phyloP scores from a whole-genome alignment of 2,888 invertebrate species.

The Lucinisca nassula region DNA sequence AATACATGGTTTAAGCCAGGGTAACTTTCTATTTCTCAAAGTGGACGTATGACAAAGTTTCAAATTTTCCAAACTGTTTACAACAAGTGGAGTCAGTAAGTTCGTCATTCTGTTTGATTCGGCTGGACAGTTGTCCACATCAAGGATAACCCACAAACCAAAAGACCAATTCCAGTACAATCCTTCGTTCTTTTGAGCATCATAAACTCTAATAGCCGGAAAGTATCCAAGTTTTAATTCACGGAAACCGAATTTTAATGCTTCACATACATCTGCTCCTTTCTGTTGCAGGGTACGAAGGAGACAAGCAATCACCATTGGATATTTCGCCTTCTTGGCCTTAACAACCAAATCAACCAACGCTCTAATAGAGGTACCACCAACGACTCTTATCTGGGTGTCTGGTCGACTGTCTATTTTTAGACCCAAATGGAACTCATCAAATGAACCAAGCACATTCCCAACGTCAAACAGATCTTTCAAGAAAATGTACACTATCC shows the following conservation, averaged over 20 bases:
- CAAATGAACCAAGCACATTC: conserved; percentile 9
- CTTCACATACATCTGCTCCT: background rate
- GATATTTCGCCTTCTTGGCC: conserved; percentile 1
- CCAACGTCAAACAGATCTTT: conserved; percentile 6
- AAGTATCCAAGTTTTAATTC: conserved; percentile 7
- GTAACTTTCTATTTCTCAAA: background rate
- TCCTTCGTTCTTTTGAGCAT: conserved; percentile 4
- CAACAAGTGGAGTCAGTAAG: conserved; percentile 6
- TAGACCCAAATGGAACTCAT: background rate
- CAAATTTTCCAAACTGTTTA: background rate
- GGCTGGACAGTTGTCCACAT: conserved; percentile 4
- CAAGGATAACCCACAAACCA: conserved; percentile 8
- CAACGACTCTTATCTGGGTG: background rate
- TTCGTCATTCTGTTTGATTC: background rate
- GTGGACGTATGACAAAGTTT: conserved; percentile 6
- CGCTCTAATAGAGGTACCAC: background rate
- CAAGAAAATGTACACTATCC: background rate
- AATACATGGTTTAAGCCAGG: background rate
- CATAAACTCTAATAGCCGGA: conserved; percentile 1
- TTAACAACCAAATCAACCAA: background rate
- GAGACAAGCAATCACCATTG: conserved; percentile 6
- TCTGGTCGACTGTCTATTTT: background rate
- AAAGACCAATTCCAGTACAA: conserved; percentile 13
- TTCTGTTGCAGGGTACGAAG: background rate
- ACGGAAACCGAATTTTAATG: background rate